Evolutionary conservation across 2,888 invertebrate genomes (phyloP), one percentile per base, ranked within the genome.

Genomic region (Cryptus viduatorius): DNA sequence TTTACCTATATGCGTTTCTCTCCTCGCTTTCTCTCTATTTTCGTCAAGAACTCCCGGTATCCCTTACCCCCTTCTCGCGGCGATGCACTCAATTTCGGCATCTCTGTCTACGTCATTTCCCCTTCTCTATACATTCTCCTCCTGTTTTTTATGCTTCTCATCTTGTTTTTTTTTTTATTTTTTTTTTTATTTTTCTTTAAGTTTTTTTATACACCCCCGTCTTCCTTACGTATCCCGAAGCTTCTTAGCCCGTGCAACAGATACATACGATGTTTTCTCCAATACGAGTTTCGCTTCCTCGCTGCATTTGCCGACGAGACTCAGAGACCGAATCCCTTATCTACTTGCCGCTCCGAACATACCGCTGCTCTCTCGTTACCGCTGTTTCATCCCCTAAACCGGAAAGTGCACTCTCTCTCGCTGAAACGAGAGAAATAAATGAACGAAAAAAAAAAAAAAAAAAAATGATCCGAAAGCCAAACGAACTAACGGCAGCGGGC

Each of bases 331-430:
- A 48, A 61, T 29, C 48, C 31, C 37, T 42, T 46, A 65, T 77
- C 46, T 50, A 48, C 69, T 67, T 68, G 68, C 16, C 48, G 67
- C 53, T 7, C 7, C 72, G 31, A 48, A 56, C 48, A 37, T 37
- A 7, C 37, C 37, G 71, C 37, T 53, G 50, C 65, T 61, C 68
- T n/a, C 14, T 10, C 37, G 8, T 16, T 73, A 61, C 59, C 24
- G 48, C 53, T 42, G 19, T 46, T 50, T 16, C 19, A 29, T 19
- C 14, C 69, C 19, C 50, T n/a, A 42, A 53, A 64, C 19, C 79
- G 65, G 65, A 80, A 80, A 80, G 83, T 83, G 83, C 83, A 83
- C 76, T 80, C 53, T 65, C 75, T 53, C 19, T 50, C 37, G 5
- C 37, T 7, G 2, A 37, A 71, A 67, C 65, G 65, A 67, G 48